phyloP scores from a whole-genome alignment of 2,797 vertebrate species.

The Enteromius fasciolatus region DNA sequence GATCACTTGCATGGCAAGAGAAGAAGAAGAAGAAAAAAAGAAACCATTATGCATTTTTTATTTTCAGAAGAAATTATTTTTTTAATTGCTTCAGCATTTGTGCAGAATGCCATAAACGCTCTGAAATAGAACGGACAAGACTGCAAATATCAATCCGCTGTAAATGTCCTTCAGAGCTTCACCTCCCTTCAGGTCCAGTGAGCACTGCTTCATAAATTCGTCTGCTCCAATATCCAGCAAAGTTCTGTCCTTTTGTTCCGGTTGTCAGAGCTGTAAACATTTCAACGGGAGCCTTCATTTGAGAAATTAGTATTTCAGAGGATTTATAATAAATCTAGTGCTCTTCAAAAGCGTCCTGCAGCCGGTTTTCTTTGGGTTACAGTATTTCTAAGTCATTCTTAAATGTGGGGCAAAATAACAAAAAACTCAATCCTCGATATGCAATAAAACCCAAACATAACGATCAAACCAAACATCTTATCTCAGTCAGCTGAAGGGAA shows the following conservation, averaged over 20 bases:
- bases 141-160: neutral
- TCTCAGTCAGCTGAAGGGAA: neutral
- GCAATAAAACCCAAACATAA: constrained; percentile 3
- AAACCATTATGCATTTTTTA: neutral
- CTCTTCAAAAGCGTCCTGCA: neutral
- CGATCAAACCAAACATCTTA: neutral
- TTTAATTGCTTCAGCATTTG: neutral
- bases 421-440: neutral
- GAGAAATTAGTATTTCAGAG: constrained; percentile 21
- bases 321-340: constrained; percentile 1
- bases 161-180: neutral
- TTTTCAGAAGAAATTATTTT: neutral
- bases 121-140: neutral
- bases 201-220: neutral
- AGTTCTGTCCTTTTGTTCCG: neutral
- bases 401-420: neutral
- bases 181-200: neutral
- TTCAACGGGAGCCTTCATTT: neutral
- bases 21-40: neutral
- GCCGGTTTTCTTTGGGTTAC: neutral
- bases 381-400: neutral
- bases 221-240: neutral
- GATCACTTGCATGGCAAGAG: neutral
- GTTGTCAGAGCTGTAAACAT: constrained; percentile 33
- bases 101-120: neutral